Evolutionary conservation across 2,888 invertebrate species (phyloP).

Genomic region (Harpalus rubripes): DNA sequence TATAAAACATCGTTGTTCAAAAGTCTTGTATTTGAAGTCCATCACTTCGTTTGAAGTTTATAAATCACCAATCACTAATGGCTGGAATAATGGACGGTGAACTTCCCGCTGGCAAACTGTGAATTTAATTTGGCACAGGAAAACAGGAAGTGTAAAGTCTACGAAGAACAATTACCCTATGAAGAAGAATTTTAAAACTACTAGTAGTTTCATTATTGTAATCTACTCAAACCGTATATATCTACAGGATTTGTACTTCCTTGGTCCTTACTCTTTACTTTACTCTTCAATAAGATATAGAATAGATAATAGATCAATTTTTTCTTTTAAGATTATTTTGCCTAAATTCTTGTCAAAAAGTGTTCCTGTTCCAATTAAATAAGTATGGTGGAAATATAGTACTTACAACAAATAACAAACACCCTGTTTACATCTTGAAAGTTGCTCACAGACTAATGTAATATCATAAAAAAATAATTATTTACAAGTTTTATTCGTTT

Average conservation of each 20-base stretch:
- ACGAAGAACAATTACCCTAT: slow-evolving; percentile 31
- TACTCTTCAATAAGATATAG: no score
- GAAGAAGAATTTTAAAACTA: slow-evolving; percentile 29
- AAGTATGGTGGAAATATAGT: background rate
- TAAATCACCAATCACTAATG: slow-evolving; percentile 33
- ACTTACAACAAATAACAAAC: background rate
- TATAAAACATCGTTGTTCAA: slow-evolving; percentile 47
- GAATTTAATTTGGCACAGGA: slow-evolving; percentile 27
- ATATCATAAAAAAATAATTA: no score
- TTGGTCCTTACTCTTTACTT: slow-evolving; percentile 53
- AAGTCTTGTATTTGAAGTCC: slow-evolving; percentile 42
- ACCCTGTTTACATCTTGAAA: background rate
- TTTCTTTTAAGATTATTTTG: slow-evolving; percentile 25
- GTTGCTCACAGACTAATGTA: background rate
- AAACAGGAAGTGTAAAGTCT: slow-evolving; percentile 22
- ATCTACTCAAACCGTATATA: background rate
- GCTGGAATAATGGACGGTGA: slow-evolving; percentile 40
- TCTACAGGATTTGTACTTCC: slow-evolving; percentile 34
- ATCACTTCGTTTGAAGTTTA: slow-evolving; percentile 22
- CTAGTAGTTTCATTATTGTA: slow-evolving; percentile 11
- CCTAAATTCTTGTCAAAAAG: slow-evolving; percentile 18
- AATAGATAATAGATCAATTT: slow-evolving; percentile 14
- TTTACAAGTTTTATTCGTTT: no score
- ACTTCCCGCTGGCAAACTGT: slow-evolving; percentile 14
- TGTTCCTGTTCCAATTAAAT: slow-evolving; percentile 5